Base-by-base conservation (phyloP, 2,113 vertebrate species). In the Rhea americana region DNA sequence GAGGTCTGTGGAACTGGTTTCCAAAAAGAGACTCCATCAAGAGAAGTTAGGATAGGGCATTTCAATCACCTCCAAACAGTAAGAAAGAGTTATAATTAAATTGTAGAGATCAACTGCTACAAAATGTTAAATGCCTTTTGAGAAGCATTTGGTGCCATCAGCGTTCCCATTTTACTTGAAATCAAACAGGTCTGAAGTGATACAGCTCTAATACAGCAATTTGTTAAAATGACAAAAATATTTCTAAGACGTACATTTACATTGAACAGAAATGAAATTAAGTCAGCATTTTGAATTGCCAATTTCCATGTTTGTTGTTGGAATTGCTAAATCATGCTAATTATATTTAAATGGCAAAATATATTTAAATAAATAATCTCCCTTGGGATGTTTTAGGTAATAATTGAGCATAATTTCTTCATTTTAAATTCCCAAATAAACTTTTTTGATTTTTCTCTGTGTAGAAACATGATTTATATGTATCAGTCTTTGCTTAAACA, bases 321-420 rank as follows among this genome's bases (percentile, higher is more conserved):
- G 43, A 96, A 90, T 91, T 70, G 77, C 67, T 94, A 95, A 95
- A 87, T 66, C 58, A 55, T 85, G 51, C n/a, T 92, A 96, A 95
- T 95, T 95, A 92, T 92, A 96, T 92, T 96, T 92, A 93, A 94
- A 96, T 93, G 93, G 77, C 67, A 94, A 96, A 96, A 95, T 91
- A 81, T 85, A 75, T 85, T 90, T 85, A 85, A 93, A 94, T 68
- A 87, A 87, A 28, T 88, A 19, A 67, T 65, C 76, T 81, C 91
- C 82, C 65, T 59, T 85, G 85, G 87, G 91, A 85, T 71, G 41
- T 56, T 96, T 94, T 89, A 90, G 91, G 76, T 92, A 93, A 93
- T 92, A 91, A 96, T 82, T 80, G 91, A 89, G 39, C 39, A 68
- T 89, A 68, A 89, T 94, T 91, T 95, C 70, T 96, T 92, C 58